These are phyloP conservation scores for Zophobas morio DNA, from an alignment of 1,140 invertebrate species.

Conservation along the genomic window DNA sequence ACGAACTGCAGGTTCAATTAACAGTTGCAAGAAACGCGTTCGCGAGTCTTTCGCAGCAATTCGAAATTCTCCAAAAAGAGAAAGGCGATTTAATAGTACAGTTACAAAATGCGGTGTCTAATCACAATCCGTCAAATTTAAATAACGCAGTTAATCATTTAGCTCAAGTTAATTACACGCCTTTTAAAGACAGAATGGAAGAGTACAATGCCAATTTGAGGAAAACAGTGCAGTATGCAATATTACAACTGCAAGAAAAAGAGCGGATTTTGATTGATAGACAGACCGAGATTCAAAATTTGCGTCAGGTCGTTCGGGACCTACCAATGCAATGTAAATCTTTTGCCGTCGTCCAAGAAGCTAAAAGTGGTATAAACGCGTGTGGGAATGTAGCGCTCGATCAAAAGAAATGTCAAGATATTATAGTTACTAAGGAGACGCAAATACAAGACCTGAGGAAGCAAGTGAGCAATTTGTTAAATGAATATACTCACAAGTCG, in stretches of 20 bases:
- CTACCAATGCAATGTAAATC: constrained; percentile 38
- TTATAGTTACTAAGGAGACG: constrained; percentile 4
- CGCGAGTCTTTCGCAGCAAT: not conserved
- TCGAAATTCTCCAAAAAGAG: constrained; percentile 22
- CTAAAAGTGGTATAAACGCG: not conserved
- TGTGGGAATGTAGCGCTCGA: constrained; percentile 1
- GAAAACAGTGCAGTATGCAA: constrained; percentile 27
- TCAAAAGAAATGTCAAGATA: not conserved
- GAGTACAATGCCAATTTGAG: constrained; percentile 21
- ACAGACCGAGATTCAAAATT: constrained; percentile 27
- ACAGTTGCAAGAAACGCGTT: constrained; percentile 16
- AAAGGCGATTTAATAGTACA: not conserved
- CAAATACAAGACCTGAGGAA: constrained; percentile 31
- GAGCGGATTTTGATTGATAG: not conserved
- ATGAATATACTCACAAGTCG: constrained; percentile 16
- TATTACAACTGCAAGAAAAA: constrained; percentile 34
- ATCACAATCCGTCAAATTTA: not conserved
- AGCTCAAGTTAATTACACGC: not conserved
- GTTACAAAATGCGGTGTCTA: constrained; percentile 8
- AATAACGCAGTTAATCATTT: not conserved
- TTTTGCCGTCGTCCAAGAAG: not conserved
- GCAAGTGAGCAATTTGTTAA: constrained; percentile 1
- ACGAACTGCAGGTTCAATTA: constrained; percentile 41
- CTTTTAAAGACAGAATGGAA: constrained; percentile 11
- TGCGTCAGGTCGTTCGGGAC: not conserved